These are phyloP conservation scores for Cyaniris semiargus DNA, from an alignment of 2,888 invertebrate species.

Conservation along the genomic window DNA sequence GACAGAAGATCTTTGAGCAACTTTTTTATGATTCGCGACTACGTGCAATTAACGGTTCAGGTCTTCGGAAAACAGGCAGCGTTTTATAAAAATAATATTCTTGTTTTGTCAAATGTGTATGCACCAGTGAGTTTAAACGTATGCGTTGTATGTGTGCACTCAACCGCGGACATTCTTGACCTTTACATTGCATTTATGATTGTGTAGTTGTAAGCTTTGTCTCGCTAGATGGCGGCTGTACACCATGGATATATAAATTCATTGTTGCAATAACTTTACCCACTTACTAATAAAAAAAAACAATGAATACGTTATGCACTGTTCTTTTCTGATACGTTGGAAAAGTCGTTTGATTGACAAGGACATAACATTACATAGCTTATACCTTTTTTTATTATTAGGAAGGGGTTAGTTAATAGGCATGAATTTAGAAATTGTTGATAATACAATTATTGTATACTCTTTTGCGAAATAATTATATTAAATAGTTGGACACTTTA, in stretches of 20 bases:
- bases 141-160: neutral
- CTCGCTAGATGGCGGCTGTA: conserved; percentile 38
- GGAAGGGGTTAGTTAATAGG: neutral
- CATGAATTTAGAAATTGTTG: neutral
- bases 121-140: neutral
- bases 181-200: conserved; percentile 42
- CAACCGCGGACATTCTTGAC: conserved; percentile 35
- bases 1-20: no score
- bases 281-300: neutral
- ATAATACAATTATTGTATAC: neutral
- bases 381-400: neutral
- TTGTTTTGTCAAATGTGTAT: conserved; percentile 2
- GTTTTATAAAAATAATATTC: neutral
- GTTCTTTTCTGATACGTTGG: neutral
- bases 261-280: neutral
- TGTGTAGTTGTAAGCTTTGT: conserved; percentile 42
- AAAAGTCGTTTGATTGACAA: neutral
- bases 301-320: neutral
- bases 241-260: conserved; percentile 35
- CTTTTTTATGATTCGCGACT: no score
- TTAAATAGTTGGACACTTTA: neutral
- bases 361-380: no score
- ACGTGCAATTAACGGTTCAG: no score
- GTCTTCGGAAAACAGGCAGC: neutral
- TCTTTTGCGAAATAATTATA: conserved; percentile 4